Percentiles rank a stretch among this genome's conserved stretches.
Conservation (phyloP, 2,888 invertebrate species). For the Dolichopus griseipennis region DNA sequence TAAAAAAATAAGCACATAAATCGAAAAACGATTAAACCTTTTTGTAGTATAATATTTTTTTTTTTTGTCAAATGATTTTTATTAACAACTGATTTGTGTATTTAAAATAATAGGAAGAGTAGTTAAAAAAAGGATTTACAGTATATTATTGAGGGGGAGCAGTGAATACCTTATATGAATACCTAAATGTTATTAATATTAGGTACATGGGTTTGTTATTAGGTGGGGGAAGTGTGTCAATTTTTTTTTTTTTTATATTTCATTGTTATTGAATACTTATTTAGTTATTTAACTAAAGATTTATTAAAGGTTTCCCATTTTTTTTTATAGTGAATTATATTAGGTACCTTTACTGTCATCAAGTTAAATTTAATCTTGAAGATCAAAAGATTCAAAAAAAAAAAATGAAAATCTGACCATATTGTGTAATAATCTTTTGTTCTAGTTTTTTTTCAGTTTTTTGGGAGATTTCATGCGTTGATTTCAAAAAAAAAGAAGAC, state of each 20-base stretch:
- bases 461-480: too few species aligned
- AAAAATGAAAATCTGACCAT: not conserved
- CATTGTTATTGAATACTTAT: not conserved
- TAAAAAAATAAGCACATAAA: too few species aligned
- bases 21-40: not conserved
- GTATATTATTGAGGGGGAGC: too few species aligned
- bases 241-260: not conserved
- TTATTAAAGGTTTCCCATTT: not conserved
- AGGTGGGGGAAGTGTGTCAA: too few species aligned
- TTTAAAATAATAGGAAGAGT: too few species aligned
- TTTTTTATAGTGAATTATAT: not conserved
- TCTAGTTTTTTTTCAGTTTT: not conserved
- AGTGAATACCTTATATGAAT: not conserved
- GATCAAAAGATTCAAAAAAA: too few species aligned
- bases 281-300: not conserved
- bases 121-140: too few species aligned
- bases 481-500: too few species aligned
- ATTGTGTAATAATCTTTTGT: slow-evolving; percentile 1
- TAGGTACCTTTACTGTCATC: not conserved
- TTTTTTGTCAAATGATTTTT: too few species aligned
- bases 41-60: not conserved
- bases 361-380: too few species aligned
- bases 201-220: not conserved
- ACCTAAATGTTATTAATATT: not conserved
- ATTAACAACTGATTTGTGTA: too few species aligned